phyloP scores from a whole-genome alignment of 2,888 invertebrate species.

The Oscheius sp. region DNA sequence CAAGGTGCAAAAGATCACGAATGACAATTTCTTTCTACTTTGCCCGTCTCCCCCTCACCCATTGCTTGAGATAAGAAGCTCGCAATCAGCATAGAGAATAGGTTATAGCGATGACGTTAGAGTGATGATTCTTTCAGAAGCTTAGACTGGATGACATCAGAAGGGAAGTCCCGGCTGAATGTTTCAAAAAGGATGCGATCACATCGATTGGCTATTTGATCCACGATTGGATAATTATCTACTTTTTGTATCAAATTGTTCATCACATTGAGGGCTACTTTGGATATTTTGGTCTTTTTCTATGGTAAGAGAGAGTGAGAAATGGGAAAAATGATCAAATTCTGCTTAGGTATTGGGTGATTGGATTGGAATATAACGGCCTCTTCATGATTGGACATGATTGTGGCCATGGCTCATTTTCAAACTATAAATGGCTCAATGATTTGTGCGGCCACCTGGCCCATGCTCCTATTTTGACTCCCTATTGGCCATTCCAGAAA shows the following conservation, averaged over 20 bases:
- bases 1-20: no score
- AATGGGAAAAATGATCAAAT: not conserved
- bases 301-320: conserved; percentile 35
- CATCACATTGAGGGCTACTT: conserved; percentile 56
- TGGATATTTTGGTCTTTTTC: conserved; percentile 59
- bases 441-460: conserved; percentile 59
- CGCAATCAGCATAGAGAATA: no score
- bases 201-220: conserved; percentile 58
- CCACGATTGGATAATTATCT: conserved; percentile 52
- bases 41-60: no score
- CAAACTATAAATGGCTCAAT: conserved; percentile 54
- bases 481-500: conserved; percentile 63
- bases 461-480: conserved; percentile 60
- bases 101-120: no score
- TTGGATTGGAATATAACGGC: conserved; percentile 54
- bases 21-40: no score
- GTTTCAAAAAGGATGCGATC: conserved; percentile 61
- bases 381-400: conserved; percentile 60
- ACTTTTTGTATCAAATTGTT: conserved; percentile 52
- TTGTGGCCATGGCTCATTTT: conserved; percentile 59
- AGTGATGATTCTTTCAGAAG: not conserved
- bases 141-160: conserved; percentile 60
- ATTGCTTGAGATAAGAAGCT: no score
- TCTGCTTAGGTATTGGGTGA: conserved; percentile 55
- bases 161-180: conserved; percentile 59